Base-by-base conservation (phyloP, 1,140 invertebrate species). In the Argopecten irradians region DNA sequence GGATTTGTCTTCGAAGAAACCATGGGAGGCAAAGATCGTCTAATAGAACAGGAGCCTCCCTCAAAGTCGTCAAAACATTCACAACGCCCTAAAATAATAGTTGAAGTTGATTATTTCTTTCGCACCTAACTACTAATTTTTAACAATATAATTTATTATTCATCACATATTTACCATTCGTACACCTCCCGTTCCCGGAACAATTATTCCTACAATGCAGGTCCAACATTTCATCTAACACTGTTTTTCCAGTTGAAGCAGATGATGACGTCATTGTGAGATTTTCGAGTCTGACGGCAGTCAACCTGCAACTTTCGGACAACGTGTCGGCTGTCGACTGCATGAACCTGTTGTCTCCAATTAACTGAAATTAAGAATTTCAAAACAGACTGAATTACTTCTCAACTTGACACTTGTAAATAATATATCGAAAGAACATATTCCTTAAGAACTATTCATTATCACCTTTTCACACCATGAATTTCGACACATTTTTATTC, bases 211-310 rank as follows among this genome's bases (percentile, higher is more conserved):
- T 71, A 71, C 55, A 71, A 71, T 71, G 22, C 5, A 71, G n/a
- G n/a, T 71, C 55, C 55, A 71, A 71, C 55, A 71, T 71, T 71
- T 71, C 55, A n/a, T n/a, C 55, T 28, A 71, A 28, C 55, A 71
- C 5, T 11, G 55, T 28, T 71, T 71, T 71, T 1, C 55, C 55
- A 7, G 55, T 22, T 71, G 55, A 8, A 28, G 22, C 19, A 71
- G 55, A 11, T 7, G 55, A n/a, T 71, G 55, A 28, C 22, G 55
- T 71, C 55, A 16, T 71, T 22, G 55, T 71, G 16, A 71, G 55
- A 11, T 71, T 71, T 71, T 71, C 55, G n/a, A 71, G 55, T 71
- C n/a, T 71, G n/a, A 71, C n/a, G 2, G 22, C 55, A 5, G 55
- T 71, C 55, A 71, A 28, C 55, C 55, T 22, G 16, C 55, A 71